Percentiles rank a stretch among this genome's conserved stretches.
These are phyloP conservation scores for Coenobita brevimanus DNA, from an alignment of 1,140 invertebrate species.

Conservation along the genomic window DNA sequence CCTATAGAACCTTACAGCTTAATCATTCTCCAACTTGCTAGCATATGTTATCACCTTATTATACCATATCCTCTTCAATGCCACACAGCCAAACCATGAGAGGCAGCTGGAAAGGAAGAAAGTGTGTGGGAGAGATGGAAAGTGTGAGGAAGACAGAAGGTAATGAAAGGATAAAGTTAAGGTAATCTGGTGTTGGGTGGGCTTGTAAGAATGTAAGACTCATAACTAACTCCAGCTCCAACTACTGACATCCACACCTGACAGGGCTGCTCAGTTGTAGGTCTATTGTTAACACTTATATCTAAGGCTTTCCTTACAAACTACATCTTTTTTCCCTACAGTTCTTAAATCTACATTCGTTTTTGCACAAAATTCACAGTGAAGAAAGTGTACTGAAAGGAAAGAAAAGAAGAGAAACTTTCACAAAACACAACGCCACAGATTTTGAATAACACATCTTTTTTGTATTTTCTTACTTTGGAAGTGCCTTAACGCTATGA, in stretches of 20 bases:
- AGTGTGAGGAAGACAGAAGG: not conserved
- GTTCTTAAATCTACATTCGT: conserved; percentile 67
- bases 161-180: not conserved
- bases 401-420: conserved; percentile 53
- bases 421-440: conserved; percentile 63
- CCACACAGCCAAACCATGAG: too few relatives aligned
- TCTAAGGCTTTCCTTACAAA: conserved; percentile 57
- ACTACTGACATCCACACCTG: not conserved
- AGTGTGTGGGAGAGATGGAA: too few relatives aligned
- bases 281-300: conserved; percentile 64
- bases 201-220: not conserved
- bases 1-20: too few relatives aligned
- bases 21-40: too few relatives aligned
- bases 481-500: conserved; percentile 60
- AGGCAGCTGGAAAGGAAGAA: too few relatives aligned
- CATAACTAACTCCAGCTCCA: too few relatives aligned
- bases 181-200: not conserved
- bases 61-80: too few relatives aligned
- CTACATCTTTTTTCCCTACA: conserved; percentile 62
- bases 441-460: conserved; percentile 65
- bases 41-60: too few relatives aligned
- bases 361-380: conserved; percentile 67
- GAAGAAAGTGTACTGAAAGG: conserved; percentile 63
- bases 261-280: conserved; percentile 45
- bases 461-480: conserved; percentile 66